Conservation (phyloP, 2,113 vertebrate genomes). For the Salvelinus fontinalis region DNA sequence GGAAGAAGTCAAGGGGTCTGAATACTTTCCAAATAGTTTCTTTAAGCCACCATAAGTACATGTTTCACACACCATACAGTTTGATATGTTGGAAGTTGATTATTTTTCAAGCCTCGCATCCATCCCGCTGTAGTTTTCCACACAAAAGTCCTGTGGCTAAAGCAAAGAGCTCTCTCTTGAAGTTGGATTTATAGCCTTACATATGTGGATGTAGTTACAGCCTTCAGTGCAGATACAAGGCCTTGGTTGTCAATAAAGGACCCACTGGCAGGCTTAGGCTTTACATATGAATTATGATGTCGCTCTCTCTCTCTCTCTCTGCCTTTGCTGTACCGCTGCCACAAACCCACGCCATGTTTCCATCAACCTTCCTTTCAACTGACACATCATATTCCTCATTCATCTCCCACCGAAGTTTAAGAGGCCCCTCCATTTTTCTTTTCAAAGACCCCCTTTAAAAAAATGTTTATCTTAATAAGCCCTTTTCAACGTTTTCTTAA, state of each 20-base stretch:
- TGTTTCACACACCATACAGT: slow-evolving; percentile 26
- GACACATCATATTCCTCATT: slow-evolving; percentile 30
- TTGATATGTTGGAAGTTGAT: background rate
- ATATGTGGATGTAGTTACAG: slow-evolving; percentile 59
- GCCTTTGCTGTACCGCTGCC: slow-evolving; percentile 11
- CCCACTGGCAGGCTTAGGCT: slow-evolving; percentile 26
- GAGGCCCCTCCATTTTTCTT: slow-evolving; percentile 3
- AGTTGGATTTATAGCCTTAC: slow-evolving; percentile 40
- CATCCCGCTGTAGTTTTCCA: slow-evolving; percentile 7
- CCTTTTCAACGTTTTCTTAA: slow-evolving; percentile 12
- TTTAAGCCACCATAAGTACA: slow-evolving; percentile 3
- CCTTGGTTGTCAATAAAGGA: slow-evolving; percentile 45
- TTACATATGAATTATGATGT: slow-evolving; percentile 42
- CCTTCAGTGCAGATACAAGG: slow-evolving; percentile 36
- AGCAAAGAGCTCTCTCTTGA: slow-evolving; percentile 14
- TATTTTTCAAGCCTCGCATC: slow-evolving; percentile 26
- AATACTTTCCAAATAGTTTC: background rate
- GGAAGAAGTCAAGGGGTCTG: too few relatives aligned
- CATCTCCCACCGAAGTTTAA: slow-evolving; percentile 27
- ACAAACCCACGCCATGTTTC: slow-evolving; percentile 20
- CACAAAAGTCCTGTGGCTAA: slow-evolving; percentile 32
- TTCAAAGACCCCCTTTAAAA: slow-evolving; percentile 18
- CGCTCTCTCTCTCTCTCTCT: slow-evolving; percentile 6
- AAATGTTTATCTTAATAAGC: slow-evolving; percentile 6
- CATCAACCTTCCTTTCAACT: slow-evolving; percentile 25